Evolutionary conservation across 1,140 invertebrate genomes (phyloP), one percentile per base, ranked within the genome.

Genomic region (Antheraea mylitta): DNA sequence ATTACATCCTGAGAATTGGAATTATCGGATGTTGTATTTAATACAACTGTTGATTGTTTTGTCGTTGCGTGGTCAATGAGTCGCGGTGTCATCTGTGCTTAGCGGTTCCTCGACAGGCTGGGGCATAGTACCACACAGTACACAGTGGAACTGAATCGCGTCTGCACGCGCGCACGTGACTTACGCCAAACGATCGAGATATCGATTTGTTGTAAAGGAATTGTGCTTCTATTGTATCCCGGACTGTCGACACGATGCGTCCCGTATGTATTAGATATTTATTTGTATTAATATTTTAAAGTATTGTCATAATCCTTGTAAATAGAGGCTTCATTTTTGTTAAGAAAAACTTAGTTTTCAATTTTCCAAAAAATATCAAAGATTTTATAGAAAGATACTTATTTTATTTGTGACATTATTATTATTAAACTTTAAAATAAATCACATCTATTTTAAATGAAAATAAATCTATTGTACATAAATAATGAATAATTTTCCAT

Each of bases 241-340:
- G 64, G 59, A 65, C 53, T 66, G 67, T 74, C 58, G 76, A 71
- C 86, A 88, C 62, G 64, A 90, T 88, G 86, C 83, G 79, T 72
- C 77, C 78, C 74, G 87, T 88, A 77, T 83, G 87, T 90, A 87
- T 70, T 69, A 16, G 45, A 16, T n/a, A 0, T n/a, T 42, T 42
- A 9, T 42, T 42, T 9, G 0, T 16, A 53, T 53, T 16, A n/a
- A 13, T 53, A 53, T 53, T 53, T 10, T 11, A n/a, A 48, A 48
- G 3, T 48, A 48, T 48, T 3, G 3, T 48, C 7, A 48, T 13
- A 13, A 48, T 13, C 45, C 3, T 13, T 9, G 45, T 16, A 53
- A 53, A 53, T 53, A 16, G 16, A 53, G 37, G n/a, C 22, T 30
- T 4, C 1, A 2, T 30, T 30, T 30, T 30, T 30, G 22, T 30